Conservation (phyloP, 2,113 vertebrate species). For the Alligator mississippiensis region DNA sequence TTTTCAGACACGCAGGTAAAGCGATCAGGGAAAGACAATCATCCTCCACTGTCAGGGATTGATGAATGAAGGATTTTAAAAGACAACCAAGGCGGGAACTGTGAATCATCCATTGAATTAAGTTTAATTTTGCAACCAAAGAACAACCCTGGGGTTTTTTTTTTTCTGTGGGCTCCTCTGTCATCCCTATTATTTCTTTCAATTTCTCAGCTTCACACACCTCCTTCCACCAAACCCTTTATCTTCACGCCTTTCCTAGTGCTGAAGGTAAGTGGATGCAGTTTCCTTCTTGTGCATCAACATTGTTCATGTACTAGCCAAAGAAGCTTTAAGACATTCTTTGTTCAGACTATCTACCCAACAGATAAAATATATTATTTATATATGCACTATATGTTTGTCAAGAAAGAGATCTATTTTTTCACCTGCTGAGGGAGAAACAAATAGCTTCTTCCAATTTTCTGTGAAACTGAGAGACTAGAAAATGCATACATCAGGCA, state of each 20-base stretch:
- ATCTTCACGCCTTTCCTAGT: not conserved
- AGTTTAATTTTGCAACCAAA: constrained; percentile 33
- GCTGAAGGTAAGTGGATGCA: accelerated
- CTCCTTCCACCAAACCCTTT: not conserved
- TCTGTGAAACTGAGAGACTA: not conserved
- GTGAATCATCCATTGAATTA: not conserved
- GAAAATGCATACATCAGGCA: accelerated
- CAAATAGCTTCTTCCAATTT: not conserved
- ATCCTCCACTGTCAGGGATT: no score
- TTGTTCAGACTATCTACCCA: not conserved
- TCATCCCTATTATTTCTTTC: not conserved
- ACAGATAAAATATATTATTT: not conserved
- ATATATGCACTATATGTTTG: not conserved
- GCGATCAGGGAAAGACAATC: no score
- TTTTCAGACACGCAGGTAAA: no score
- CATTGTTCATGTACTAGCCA: not conserved
- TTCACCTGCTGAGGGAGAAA: not conserved
- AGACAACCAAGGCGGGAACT: constrained; percentile 4
- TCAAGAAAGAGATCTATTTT: not conserved
- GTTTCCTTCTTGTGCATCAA: not conserved
- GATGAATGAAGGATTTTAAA: not conserved
- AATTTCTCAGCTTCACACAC: not conserved
- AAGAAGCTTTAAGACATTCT: no score
- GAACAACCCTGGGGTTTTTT: not conserved
- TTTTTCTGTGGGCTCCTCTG: not conserved